A percentile compares a stretch with the other conserved stretches of the same genome.
These are phyloP conservation scores for Digitonthophagus gazella DNA, from an alignment of 2,888 invertebrate species.

Conservation along the genomic window DNA sequence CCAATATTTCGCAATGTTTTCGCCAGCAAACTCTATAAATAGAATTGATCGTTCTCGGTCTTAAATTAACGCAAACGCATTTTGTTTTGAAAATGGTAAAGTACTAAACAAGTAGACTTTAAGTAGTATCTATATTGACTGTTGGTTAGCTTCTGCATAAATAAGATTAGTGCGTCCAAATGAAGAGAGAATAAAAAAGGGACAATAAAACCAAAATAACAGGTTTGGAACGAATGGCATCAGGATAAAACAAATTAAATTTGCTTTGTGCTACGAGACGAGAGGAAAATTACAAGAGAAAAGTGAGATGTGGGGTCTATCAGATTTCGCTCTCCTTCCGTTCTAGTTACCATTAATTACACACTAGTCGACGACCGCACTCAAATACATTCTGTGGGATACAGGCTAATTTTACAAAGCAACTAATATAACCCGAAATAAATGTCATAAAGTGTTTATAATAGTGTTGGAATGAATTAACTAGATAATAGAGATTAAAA, in stretches of 20 bases:
- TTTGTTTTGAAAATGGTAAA: background rate
- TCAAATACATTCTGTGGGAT: background rate
- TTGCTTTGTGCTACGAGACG: background rate
- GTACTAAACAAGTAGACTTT: no score
- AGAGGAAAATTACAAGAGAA: background rate
- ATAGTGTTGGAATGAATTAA: no score
- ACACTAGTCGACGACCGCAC: background rate
- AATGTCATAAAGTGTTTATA: no score
- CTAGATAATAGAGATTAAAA: no score
- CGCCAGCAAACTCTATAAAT: background rate
- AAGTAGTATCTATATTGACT: no score
- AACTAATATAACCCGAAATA: no score
- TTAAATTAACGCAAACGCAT: background rate
- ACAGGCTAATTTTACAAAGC: no score
- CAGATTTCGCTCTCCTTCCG: background rate
- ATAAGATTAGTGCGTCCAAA: no score
- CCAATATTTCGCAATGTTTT: background rate
- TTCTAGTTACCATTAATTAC: background rate
- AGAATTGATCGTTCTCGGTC: background rate
- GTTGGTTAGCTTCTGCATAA: no score
- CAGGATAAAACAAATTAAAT: background rate
- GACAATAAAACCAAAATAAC: background rate
- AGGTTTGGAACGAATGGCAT: background rate
- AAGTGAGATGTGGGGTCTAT: background rate
- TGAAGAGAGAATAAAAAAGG: background rate